Conservation (phyloP, 2,797 vertebrate species). For the Melanotaenia trifasciata region DNA sequence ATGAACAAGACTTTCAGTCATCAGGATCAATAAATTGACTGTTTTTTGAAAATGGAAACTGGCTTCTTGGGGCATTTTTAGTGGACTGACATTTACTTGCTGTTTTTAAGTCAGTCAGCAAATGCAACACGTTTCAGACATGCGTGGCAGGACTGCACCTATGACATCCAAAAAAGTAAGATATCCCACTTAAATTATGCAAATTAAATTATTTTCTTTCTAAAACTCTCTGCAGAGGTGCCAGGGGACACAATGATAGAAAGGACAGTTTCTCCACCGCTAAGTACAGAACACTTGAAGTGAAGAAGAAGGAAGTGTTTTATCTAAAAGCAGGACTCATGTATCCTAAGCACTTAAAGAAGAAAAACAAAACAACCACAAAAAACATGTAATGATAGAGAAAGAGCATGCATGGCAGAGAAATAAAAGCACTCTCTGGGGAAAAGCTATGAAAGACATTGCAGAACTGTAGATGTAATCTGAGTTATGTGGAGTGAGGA, state of each 20-base stretch:
- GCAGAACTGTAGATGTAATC: slow-evolving; percentile 52
- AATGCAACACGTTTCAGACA: background rate
- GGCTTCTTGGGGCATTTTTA: background rate
- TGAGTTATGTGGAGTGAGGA: slow-evolving; percentile 31
- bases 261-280: slow-evolving; percentile 34
- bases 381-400: slow-evolving; percentile 12
- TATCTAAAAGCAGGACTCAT: slow-evolving; percentile 46
- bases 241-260: slow-evolving; percentile 52
- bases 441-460: slow-evolving; percentile 45
- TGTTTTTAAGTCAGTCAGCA: too few species aligned
- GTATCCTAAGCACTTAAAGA: slow-evolving; percentile 23
- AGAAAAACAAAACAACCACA: background rate
- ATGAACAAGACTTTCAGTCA: too few species aligned
- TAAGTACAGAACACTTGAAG: slow-evolving; percentile 32
- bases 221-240: slow-evolving; percentile 45
- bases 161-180: slow-evolving; percentile 29
- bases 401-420: background rate
- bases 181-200: slow-evolving; percentile 64
- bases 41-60: background rate
- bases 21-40: background rate
- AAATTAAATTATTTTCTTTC: slow-evolving; percentile 41
- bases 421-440: slow-evolving; percentile 35
- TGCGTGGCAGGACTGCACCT: background rate
- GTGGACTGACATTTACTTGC: too few species aligned
- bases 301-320: slow-evolving; percentile 48